Conservation (phyloP, 2,113 vertebrate genomes). For the Phaethon lepturus region DNA sequence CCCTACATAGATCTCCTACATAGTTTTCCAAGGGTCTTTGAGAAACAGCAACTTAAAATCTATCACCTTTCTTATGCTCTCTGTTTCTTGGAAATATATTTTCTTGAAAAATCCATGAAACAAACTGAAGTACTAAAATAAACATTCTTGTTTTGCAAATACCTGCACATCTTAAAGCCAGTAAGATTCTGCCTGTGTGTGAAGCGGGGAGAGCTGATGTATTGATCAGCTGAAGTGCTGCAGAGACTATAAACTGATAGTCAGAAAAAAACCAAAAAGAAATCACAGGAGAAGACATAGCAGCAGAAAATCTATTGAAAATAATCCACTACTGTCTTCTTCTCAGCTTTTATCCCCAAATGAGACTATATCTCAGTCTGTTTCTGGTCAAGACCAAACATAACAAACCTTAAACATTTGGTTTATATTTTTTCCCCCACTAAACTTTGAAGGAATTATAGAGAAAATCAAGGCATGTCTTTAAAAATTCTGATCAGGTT, state of each 20-base stretch:
- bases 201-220: not conserved
- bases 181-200: slow-evolving; percentile 2
- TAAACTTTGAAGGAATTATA: slow-evolving; percentile 56
- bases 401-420: slow-evolving; percentile 55
- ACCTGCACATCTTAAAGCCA: not conserved
- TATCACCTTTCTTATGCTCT: not conserved
- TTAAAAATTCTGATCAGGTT: slow-evolving; percentile 86
- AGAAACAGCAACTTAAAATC: not conserved
- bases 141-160: slow-evolving; percentile 42
- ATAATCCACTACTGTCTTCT: not conserved
- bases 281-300: slow-evolving; percentile 1
- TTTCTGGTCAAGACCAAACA: slow-evolving; percentile 36
- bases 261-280: slow-evolving; percentile 2
- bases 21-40: not conserved
- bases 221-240: slow-evolving; percentile 56
- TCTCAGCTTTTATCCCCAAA: slow-evolving; percentile 48
- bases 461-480: slow-evolving; percentile 54
- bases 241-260: slow-evolving; percentile 62
- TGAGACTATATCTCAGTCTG: slow-evolving; percentile 11
- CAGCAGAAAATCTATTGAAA: slow-evolving; percentile 36
- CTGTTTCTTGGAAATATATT: not conserved
- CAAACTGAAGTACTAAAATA: slow-evolving; percentile 6
- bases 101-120: slow-evolving; percentile 36
- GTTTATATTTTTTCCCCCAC: not conserved
- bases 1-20: not conserved